Evolutionary conservation across 2,888 invertebrate species (phyloP).

Genomic region (Drosophila melanosoma): DNA sequence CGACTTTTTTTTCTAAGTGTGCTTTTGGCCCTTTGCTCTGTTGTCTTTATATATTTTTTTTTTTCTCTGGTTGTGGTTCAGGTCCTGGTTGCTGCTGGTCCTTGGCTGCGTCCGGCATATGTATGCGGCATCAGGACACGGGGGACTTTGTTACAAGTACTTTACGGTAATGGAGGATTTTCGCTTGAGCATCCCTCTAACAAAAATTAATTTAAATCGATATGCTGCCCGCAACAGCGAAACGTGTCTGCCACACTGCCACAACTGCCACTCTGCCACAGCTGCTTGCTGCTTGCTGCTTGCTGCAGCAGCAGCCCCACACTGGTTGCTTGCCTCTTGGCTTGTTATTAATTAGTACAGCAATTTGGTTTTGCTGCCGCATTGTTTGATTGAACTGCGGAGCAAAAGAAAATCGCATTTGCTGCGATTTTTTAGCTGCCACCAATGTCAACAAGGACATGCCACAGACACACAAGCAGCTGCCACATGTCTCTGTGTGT

Average conservation of each 20-base stretch:
- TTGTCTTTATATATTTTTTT: slow-evolving; percentile 25
- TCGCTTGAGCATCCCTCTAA: slow-evolving; percentile 85
- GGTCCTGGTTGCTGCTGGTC: slow-evolving; percentile 31
- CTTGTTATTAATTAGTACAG: slow-evolving; percentile 69
- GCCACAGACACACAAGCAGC: slow-evolving; percentile 54
- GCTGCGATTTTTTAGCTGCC: slow-evolving; percentile 29
- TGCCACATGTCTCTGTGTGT: slow-evolving; percentile 12
- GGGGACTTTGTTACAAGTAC: slow-evolving; percentile 83
- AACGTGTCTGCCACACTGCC: slow-evolving; percentile 56
- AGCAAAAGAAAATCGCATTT: slow-evolving; percentile 13
- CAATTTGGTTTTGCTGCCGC: slow-evolving; percentile 60
- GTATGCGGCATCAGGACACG: slow-evolving; percentile 78
- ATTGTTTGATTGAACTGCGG: slow-evolving; percentile 57
- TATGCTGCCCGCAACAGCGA: slow-evolving; percentile 73
- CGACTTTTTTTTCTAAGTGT: slow-evolving; percentile 5
- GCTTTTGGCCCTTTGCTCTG: slow-evolving; percentile 31
- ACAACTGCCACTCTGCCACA: slow-evolving; percentile 2
- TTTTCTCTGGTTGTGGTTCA: slow-evolving; percentile 21
- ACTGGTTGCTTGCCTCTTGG: slow-evolving; percentile 25
- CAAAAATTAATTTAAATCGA: slow-evolving; percentile 85
- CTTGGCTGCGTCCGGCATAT: slow-evolving; percentile 55
- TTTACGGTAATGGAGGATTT: slow-evolving; percentile 85
- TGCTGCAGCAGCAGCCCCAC: slow-evolving; percentile 1
- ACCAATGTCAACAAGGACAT: slow-evolving; percentile 74
- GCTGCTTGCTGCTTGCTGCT: slow-evolving; percentile 14